Base-by-base conservation (phyloP, 1,140 invertebrate species). In the Tribolium castaneum region DNA sequence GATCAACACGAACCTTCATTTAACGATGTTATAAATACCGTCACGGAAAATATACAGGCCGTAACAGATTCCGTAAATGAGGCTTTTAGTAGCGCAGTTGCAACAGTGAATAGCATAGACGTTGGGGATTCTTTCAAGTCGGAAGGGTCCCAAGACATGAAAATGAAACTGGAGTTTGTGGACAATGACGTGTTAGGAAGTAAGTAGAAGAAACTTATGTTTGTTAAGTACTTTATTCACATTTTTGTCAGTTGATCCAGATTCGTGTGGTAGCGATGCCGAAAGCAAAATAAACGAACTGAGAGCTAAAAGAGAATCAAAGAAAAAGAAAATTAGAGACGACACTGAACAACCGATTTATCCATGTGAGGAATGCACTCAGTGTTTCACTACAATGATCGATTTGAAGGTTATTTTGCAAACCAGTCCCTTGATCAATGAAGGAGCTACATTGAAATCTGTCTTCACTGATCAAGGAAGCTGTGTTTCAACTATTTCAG, bases 251-350 rank as follows among this genome's bases (percentile, higher is more conserved):
- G 73, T 75, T 13, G 73, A 59, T 7, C 35, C 34, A 19, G 73
- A 56, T 34, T 59, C 52, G 1, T 54, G 35, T 14, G 73, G 52
- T 3, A 45, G 52, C 51, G 73, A 75, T 22, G 2, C 14, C 12
- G 52, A 75, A 14, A 16, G 9, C 34, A 62, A 51, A 34, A n/a
- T 14, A 54, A 74, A 30, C 45, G 76, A 75, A 25, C 34, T 25
- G 14, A 75, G 12, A 86, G 12, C 87, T 86, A 79, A 86, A 86
- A 82, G 85, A 86, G 71, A 81, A 81, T 14, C 83, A 78, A 78
- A 80, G 39, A 78, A 80, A 16, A 19, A 19, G 25, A 62, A 86
- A 85, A 51, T 52, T 77, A 76, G 76, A 62, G 82, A 83, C 78
- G 82, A 83, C 62, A 83, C 82, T 10, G 76, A 81, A 34, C 81